These are phyloP conservation scores for Pseudomyrmex flavicornis DNA, from an alignment of 1,140 invertebrate genomes.

Conservation along the genomic window DNA sequence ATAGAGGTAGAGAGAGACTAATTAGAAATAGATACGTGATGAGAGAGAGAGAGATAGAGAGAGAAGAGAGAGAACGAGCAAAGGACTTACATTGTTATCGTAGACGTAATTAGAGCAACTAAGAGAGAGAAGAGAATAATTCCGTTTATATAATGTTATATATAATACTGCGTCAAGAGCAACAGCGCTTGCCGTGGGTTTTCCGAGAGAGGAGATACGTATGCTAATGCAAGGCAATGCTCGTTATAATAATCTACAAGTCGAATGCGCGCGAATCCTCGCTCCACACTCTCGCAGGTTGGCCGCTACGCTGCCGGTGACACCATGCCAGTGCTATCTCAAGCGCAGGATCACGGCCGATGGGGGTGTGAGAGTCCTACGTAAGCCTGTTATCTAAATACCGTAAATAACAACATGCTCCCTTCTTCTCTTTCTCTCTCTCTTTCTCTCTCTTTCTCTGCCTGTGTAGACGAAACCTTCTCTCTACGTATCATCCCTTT, in stretches of 20 bases:
- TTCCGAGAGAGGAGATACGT: conserved; percentile 72
- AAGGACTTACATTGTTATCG: conserved; percentile 14
- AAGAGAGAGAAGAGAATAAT: conserved; percentile 31
- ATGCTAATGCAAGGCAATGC: conserved; percentile 77
- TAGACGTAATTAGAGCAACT: conserved; percentile 12
- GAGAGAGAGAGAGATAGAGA: no score
- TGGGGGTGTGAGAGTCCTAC: conserved; percentile 78
- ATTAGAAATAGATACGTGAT: no score
- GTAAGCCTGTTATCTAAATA: conserved; percentile 85
- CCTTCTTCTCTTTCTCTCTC: not conserved
- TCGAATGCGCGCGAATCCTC: conserved; percentile 70
- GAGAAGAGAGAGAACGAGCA: no score
- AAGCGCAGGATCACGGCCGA: conserved; percentile 80
- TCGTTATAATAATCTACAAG: conserved; percentile 80
- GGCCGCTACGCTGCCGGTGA: conserved; percentile 68
- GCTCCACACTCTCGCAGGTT: conserved; percentile 72
- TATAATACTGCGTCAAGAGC: conserved; percentile 57
- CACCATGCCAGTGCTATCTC: conserved; percentile 75
- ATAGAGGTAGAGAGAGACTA: no score
- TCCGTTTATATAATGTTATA: not conserved
- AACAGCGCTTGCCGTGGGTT: conserved; percentile 36
- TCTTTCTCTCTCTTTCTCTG: not conserved
- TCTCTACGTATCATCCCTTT: conserved; percentile 47
- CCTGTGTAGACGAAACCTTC: conserved; percentile 8
- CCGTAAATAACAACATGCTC: conserved; percentile 84